Base-by-base conservation (phyloP, 2,113 vertebrate genomes). In the Balaeniceps rex region DNA sequence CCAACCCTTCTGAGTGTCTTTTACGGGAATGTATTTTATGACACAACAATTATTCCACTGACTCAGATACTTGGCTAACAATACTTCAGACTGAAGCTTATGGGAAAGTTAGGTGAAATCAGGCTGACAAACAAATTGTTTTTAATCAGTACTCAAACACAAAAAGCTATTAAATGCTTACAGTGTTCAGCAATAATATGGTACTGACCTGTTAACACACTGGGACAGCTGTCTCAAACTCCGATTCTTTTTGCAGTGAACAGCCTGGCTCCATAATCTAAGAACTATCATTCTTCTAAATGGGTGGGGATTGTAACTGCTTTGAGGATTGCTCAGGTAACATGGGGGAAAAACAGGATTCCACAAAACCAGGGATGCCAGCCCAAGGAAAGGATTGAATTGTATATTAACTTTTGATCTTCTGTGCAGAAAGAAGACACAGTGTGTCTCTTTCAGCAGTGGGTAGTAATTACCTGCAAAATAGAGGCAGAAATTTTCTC, bases 401-500 rank as follows among this genome's bases (percentile, higher is more conserved):
- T 29, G 33, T 42, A 0, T 33, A 47, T 42, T 55, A 60, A 55
- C 34, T 83, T 64, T 54, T 60, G 33, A 11, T 55, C 33, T 36
- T n/a, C 51, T 49, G 8, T 9, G 40, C 33, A n/a, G 55, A 60
- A 76, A 69, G 33, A 58, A n/a, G 55, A 40, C 47, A 18, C 24
- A 2, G 8, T 2, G 2, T 38, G 44, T 57, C 49, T 31, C n/a
- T 52, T 75, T 24, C 34, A 75, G 58, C 44, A 46, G 26, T 7
- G 31, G 52, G 17, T 13, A 26, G 29, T 29, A 34, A 38, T 91
- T 95, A 98, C 97, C 97, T 6, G 63, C 58, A 65, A 96, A 96
- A 60, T 95, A 96, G 75, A 98, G 93, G 46, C 88, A 85, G 75
- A 36, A 79, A 3, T 96, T 83, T 11, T 86, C 28, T 38, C 93